phyloP scores from a whole-genome alignment of 2,888 invertebrate genomes.

The Pteria penguin region DNA sequence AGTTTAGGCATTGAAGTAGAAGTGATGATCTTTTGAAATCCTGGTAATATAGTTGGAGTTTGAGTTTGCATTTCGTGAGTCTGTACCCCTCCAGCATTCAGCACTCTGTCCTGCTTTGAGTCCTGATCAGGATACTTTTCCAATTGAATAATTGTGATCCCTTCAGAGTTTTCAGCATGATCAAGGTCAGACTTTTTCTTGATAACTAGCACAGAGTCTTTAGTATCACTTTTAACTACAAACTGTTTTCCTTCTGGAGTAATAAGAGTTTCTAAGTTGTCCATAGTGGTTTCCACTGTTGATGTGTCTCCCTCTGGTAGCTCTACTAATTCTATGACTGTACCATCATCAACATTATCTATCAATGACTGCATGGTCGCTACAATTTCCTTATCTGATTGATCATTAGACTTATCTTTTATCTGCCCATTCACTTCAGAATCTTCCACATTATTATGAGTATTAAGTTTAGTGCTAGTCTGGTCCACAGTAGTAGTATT shows the following conservation, averaged over 20 bases:
- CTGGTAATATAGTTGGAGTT: not conserved
- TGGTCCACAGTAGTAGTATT: no score
- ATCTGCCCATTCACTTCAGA: no score
- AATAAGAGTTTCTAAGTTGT: not conserved
- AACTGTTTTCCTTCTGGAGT: not conserved
- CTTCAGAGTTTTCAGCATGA: not conserved
- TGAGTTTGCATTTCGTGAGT: constrained; percentile 10
- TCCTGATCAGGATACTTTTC: not conserved
- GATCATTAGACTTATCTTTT: no score
- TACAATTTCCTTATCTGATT: not conserved
- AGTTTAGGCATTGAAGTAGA: not conserved
- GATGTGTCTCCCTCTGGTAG: not conserved
- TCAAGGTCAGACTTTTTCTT: constrained; percentile 5
- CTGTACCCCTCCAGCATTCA: constrained; percentile 4
- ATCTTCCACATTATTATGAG: no score
- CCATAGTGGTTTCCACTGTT: not conserved
- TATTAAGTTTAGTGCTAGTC: no score
- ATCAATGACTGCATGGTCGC: not conserved
- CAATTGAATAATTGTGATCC: not conserved
- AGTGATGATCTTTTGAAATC: not conserved
- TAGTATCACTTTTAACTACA: constrained; percentile 21
- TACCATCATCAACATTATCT: not conserved
- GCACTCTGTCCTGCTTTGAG: constrained; percentile 6
- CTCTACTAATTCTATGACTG: not conserved
- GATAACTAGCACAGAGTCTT: constrained; percentile 26